Base-by-base conservation (phyloP, 2,888 invertebrate genomes). In the Blastobasis adustella region DNA sequence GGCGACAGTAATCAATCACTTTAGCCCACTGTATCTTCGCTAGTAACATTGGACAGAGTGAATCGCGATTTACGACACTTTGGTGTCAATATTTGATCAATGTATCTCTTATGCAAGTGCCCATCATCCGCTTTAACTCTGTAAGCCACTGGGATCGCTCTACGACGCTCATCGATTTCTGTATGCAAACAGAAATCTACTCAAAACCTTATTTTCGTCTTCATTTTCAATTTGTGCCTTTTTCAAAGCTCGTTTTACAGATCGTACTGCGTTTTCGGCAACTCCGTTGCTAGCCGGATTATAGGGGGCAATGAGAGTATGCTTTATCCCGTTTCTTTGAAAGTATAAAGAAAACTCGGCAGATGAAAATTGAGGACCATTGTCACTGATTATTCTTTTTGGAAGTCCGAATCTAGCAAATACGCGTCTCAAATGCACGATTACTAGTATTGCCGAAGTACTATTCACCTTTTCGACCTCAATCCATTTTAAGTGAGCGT, bases 401-500 rank as follows among this genome's bases (percentile, higher is more conserved):
- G 61, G 59, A 8, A 58, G 43, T 4, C 58, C 58, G 23, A 55
- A 59, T 8, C 54, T 48, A 2, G 54, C 47, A 49, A 57, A 57
- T 37, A 55, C 9, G 37, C 36, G 23, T 37, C 56, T 45, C 8
- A 60, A 45, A 37, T n/a, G n/a, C 4, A 23, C 45, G 6, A 53
- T 53, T 0, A 57, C 49, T 0, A 50, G 37, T 1, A 7, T n/a
- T 23, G 59, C 55, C 3, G 58, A 50, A 7, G 50, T 56, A 5
- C 38, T 49, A 6, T 37, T 52, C 5, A 58, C 44, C 43, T 55
- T 46, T 56, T 55, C 56, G 8, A 44, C 61, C 37, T 63, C 62
- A 5, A 63, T 50, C 62, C 63, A 62, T 49, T 62, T 61, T 4
- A 57, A 57, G 42, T 62, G 55, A 0, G 61, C 61, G 37, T 65